Conservation (phyloP, 2,888 invertebrate species). For the Hedya salicella region DNA sequence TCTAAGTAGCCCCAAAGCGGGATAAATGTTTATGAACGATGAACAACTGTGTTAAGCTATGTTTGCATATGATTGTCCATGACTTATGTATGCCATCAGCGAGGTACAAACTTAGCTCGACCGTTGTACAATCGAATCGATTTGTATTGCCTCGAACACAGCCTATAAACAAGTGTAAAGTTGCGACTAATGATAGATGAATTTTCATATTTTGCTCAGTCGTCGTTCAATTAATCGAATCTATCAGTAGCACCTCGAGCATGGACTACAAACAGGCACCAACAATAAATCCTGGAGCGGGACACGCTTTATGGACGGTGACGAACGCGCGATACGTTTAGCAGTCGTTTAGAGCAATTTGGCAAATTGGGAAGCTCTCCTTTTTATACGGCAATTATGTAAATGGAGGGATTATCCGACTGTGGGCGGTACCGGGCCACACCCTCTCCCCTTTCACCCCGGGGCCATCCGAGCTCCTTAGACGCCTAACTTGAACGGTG, state of each 20-base stretch:
- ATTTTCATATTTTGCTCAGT: too few relatives aligned
- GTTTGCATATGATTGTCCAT: too few relatives aligned
- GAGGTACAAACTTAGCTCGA: too few relatives aligned
- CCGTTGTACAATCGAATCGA: too few relatives aligned
- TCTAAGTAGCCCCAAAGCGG: too few relatives aligned
- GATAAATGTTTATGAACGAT: too few relatives aligned
- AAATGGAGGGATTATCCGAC: constrained; percentile 83
- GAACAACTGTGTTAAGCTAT: too few relatives aligned
- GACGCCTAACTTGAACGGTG: constrained; percentile 76
- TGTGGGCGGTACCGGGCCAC: constrained; percentile 79
- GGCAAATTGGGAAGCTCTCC: constrained; percentile 83
- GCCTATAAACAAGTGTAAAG: neutral
- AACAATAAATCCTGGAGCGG: too few relatives aligned
- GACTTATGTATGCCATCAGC: too few relatives aligned
- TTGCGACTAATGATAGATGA: too few relatives aligned
- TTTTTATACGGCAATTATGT: constrained; percentile 86
- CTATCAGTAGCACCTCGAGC: constrained; percentile 8
- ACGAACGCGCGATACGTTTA: constrained; percentile 65
- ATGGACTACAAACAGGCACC: neutral
- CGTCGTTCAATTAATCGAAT: neutral
- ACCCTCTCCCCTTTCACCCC: constrained; percentile 77
- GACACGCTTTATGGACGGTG: constrained; percentile 50
- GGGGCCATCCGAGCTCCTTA: constrained; percentile 66
- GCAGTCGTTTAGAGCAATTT: constrained; percentile 82
- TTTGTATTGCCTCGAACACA: neutral